These are phyloP conservation scores for Zaprionus vittiger DNA, from an alignment of 1,140 invertebrate species.

Conservation along the genomic window DNA sequence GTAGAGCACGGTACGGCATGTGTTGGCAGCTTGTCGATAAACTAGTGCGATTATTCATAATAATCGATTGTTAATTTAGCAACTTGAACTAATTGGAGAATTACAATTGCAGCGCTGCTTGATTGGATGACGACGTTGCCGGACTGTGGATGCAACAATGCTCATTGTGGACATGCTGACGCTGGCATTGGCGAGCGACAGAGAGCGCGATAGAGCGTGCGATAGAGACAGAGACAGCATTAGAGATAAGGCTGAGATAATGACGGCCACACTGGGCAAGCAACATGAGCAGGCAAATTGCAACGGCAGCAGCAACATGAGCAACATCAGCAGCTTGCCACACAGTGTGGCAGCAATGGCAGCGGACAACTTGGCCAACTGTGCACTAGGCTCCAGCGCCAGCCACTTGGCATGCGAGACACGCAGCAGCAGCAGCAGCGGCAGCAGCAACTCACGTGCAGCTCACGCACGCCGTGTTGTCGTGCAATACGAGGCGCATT, in stretches of 20 bases:
- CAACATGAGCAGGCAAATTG: constrained; percentile 53
- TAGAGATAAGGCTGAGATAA: constrained; percentile 16
- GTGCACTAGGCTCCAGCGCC: constrained; percentile 53
- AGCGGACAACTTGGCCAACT: constrained; percentile 45
- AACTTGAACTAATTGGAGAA: constrained; percentile 36
- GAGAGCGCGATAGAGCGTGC: constrained; percentile 30
- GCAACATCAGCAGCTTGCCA: constrained; percentile 12
- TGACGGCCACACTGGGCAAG: constrained; percentile 45
- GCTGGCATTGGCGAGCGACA: constrained; percentile 55
- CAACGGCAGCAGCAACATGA: constrained; percentile 12
- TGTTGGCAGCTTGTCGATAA: not conserved
- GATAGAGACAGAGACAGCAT: not conserved
- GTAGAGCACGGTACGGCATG: not conserved
- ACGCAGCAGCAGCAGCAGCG: constrained; percentile 41
- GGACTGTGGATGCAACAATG: constrained; percentile 42
- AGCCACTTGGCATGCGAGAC: constrained; percentile 58
- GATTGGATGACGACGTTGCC: not conserved
- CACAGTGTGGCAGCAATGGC: constrained; percentile 11
- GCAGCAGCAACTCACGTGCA: not conserved
- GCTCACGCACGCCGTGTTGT: constrained; percentile 47
- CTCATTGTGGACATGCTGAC: constrained; percentile 73
- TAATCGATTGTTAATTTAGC: constrained; percentile 5
- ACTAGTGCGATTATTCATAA: not conserved
- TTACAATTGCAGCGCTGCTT: constrained; percentile 4
- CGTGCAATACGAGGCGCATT: constrained; percentile 57